Percentiles rank a stretch among this genome's conserved stretches.
phyloP scores from a whole-genome alignment of 2,888 invertebrate species.

The Apomyelois bistriatella region DNA sequence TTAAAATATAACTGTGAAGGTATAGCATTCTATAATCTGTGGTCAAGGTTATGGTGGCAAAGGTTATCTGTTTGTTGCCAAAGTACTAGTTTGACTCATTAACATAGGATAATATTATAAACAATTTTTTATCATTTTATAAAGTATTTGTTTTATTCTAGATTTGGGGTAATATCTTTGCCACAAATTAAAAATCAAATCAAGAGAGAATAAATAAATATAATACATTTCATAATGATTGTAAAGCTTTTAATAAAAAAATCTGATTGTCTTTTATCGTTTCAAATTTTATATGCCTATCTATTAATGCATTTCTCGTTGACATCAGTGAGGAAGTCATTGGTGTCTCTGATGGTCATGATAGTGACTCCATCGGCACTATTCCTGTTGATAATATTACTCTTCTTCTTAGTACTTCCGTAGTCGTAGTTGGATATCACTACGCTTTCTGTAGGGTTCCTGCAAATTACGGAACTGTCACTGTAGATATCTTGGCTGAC shows the following conservation, averaged over 20 bases:
- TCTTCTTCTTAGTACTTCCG: slow-evolving; percentile 72
- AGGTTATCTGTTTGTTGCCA: too few relatives aligned
- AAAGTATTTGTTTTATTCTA: too few relatives aligned
- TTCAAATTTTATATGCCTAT: slow-evolving; percentile 35
- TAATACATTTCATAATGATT: background rate
- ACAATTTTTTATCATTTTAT: too few relatives aligned
- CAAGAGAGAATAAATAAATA: background rate
- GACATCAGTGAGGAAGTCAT: slow-evolving; percentile 54
- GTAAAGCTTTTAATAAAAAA: slow-evolving; percentile 10
- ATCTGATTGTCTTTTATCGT: slow-evolving; percentile 12
- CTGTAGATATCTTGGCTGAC: slow-evolving; percentile 19
- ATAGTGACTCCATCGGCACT: slow-evolving; percentile 68
- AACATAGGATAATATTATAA: too few relatives aligned
- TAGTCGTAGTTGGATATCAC: slow-evolving; percentile 76
- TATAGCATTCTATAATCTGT: too few relatives aligned
- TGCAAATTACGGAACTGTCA: slow-evolving; percentile 55
- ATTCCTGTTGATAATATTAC: slow-evolving; percentile 60
- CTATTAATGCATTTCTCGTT: slow-evolving; percentile 59
- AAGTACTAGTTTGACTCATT: too few relatives aligned
- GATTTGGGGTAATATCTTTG: too few relatives aligned
- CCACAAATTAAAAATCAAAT: background rate
- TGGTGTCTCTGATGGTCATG: slow-evolving; percentile 60
- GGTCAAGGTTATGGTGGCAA: too few relatives aligned
- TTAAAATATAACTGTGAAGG: too few relatives aligned
- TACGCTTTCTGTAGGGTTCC: slow-evolving; percentile 73